Evolutionary conservation across 2,888 invertebrate genomes (phyloP), one percentile per base, ranked within the genome.

Genomic region (Tholera decimalis): DNA sequence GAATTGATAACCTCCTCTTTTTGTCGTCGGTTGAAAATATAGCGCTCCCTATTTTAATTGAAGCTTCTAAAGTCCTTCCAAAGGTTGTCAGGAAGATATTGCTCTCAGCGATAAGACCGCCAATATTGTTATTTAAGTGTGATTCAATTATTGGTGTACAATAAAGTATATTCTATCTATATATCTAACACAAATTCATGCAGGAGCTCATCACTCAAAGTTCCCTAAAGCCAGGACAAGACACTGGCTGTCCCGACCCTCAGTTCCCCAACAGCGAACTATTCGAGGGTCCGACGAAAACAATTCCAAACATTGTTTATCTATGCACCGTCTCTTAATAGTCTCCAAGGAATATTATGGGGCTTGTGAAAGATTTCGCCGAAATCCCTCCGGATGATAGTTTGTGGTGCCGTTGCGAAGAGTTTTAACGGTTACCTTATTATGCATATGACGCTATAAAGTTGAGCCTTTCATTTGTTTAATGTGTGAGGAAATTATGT

Each of bases 281-380:
- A 81, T 79, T 56, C 56, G 39, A 46, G 46, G 67, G 78, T 62
- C 81, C 72, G 51, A 69, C 35, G 59, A 58, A 81, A 80, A 81
- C 79, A 76, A 80, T 82, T 68, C 67, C 67, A 58, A 79, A 79
- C 77, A 79, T 82, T 79, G 82, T 79, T 80, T 79, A 80, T 74
- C 77, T 80, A 82, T 77, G 77, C 77, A 82, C 62, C 43, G 20
- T 50, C 46, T 66, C 65, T 66, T 79, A 70, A 73, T 68, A 67
- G 77, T 72, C 80, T 55, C 81, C 55, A 37, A 51, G 75, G 80
- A 82, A 81, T 80, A 81, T 82, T 68, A 80, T 64, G 44, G 73
- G 73, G 75, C 65, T 73, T 75, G 60, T 54, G 66, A 75, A 82
- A 81, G 81, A 81, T 80, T 80, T 77, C 11, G 13, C 53, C 65